phyloP scores from a whole-genome alignment of 2,113 vertebrate species.

The Synchiropus splendidus region DNA sequence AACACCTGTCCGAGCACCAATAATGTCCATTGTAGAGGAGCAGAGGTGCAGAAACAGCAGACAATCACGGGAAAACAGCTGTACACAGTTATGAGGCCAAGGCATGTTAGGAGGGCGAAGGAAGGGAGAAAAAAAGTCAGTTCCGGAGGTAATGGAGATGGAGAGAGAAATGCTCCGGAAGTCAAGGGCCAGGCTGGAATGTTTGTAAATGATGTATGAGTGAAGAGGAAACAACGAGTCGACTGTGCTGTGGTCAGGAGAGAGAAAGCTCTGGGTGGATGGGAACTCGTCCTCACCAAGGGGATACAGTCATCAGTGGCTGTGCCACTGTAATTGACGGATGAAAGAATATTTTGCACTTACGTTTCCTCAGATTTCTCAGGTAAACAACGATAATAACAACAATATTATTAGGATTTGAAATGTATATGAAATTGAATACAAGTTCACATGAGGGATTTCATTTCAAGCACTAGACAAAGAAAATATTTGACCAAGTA shows the following conservation, averaged over 20 bases:
- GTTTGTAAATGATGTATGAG: constrained; percentile 17
- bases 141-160: background rate
- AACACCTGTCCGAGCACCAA: constrained; percentile 38
- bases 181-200: background rate
- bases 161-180: constrained; percentile 1
- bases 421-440: no score
- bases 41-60: constrained; percentile 3
- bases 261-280: no score
- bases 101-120: constrained; percentile 8
- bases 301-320: no score
- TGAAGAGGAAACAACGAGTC: constrained; percentile 8
- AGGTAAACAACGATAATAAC: no score
- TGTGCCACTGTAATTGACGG: no score
- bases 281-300: no score
- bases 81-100: constrained; percentile 5
- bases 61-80: constrained; percentile 43
- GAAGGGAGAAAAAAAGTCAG: constrained; percentile 2
- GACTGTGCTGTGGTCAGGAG: constrained; percentile 4
- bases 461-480: no score
- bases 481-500: no score
- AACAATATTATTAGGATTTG: no score
- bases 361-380: no score
- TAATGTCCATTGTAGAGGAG: constrained; percentile 8
- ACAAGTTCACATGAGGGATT: no score
- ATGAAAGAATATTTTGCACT: no score